Conservation (phyloP, 1,140 invertebrate genomes). For the Aplysia californica region DNA sequence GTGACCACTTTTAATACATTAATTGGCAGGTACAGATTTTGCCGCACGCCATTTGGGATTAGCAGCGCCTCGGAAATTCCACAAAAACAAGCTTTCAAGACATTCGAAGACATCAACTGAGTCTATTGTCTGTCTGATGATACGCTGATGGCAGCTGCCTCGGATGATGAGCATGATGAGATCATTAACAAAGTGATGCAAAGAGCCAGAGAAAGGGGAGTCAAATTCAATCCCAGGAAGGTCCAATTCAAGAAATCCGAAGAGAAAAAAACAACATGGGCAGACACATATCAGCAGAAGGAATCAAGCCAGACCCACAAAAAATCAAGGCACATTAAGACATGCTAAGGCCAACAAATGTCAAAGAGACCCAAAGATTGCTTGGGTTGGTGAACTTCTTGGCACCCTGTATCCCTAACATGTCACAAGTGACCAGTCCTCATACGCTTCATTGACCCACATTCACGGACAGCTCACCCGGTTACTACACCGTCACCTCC, state of each 20-base stretch:
- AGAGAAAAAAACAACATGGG: slow-evolving; percentile 64
- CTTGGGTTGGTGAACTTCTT: slow-evolving; percentile 38
- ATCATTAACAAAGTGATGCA: slow-evolving; percentile 26
- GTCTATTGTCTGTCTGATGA: slow-evolving; percentile 63
- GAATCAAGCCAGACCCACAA: slow-evolving; percentile 54
- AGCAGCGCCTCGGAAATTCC: slow-evolving; percentile 47
- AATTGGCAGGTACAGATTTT: slow-evolving; percentile 58
- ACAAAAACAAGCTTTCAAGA: slow-evolving; percentile 47
- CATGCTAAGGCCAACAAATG: slow-evolving; percentile 34
- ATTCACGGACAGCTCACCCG: slow-evolving; percentile 22
- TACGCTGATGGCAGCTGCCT: slow-evolving; percentile 51
- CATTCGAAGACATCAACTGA: slow-evolving; percentile 53
- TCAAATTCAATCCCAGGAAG: slow-evolving; percentile 35
- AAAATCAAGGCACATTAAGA: slow-evolving; percentile 57
- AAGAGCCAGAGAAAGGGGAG: slow-evolving; percentile 16
- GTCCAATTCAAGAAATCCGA: slow-evolving; percentile 30
- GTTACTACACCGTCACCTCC: no score
- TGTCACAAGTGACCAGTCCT: slow-evolving; percentile 31
- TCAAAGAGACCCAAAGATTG: slow-evolving; percentile 31
- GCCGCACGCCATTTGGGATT: slow-evolving; percentile 54
- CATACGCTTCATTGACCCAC: slow-evolving; percentile 19
- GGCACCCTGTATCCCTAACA: slow-evolving; percentile 30
- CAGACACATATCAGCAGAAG: slow-evolving; percentile 53
- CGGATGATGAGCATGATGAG: slow-evolving; percentile 26
- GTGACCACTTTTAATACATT: slow-evolving; percentile 51